Evolutionary conservation across 2,888 invertebrate genomes (phyloP), one percentile per base, ranked within the genome.

Genomic region (Sphinx pinastri): DNA sequence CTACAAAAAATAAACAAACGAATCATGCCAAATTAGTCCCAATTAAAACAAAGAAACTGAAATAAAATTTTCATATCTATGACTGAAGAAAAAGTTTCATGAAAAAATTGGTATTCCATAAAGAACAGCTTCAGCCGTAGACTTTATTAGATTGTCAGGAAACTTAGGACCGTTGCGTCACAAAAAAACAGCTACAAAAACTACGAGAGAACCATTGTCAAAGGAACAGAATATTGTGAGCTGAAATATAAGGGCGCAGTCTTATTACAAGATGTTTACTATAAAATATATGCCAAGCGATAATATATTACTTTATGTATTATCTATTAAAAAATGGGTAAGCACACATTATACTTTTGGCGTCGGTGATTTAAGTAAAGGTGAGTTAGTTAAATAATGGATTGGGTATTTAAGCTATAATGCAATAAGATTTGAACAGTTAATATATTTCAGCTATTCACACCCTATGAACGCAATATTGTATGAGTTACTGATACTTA

Each of bases 201-300:
- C 63, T 63, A 19, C 58, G 51, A 12, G 68, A 25, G 63, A 54
- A 45, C 57, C 47, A 55, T 70, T 70, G 69, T 70, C 55, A 63
- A 63, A 49, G 66, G 55, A 66, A 66, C 25, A 47, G 63, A 63
- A 63, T 63, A 63, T 49, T 63, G 60, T 63, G 16, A 47, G 5
- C 16, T 7, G 19, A 47, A 49, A 19, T 19, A 49, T 47, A 63
- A 25, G 13, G 63, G 47, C 12, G 13, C 49, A 1, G 63, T 63
- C 63, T 12, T 13, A 19, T 13, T 49, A 2, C 7, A 47, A 19
- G 47, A 49, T 25, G 1, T 25, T 2, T 25, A 25, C 25, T 16
- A 13, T 47, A 2, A 63, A 16, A 60, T 47, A 14, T 55, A 11
- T 19, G n/a, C 3, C 11, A 10, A 10, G 25, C 25, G 25, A 25